A percentile compares a stretch with the other conserved stretches of the same genome.
Evolutionary conservation across 2,888 invertebrate species (phyloP).

Genomic region (Hyposoter dolosus): DNA sequence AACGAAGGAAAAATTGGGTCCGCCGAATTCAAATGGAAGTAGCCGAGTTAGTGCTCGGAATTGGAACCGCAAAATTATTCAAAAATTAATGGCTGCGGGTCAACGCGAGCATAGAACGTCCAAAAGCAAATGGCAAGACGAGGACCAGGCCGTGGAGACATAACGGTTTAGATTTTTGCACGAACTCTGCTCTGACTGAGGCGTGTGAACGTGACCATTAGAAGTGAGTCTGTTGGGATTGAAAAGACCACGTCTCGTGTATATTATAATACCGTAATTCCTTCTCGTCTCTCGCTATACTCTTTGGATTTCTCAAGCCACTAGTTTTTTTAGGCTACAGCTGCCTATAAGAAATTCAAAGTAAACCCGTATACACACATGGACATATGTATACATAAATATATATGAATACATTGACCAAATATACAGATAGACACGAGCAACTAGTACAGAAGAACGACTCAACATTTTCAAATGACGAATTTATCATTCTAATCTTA

Average conservation of each 20-base stretch:
- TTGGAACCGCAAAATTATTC: constrained; percentile 53
- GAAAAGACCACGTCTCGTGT: constrained; percentile 51
- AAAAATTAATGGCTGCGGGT: constrained; percentile 50
- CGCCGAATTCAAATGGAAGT: constrained; percentile 14
- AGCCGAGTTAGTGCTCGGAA: neutral
- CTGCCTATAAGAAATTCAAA: constrained; percentile 40
- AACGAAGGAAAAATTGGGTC: neutral
- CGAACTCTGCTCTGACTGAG: constrained; percentile 41
- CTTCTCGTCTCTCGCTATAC: constrained; percentile 10
- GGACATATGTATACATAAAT: neutral
- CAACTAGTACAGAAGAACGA: constrained; percentile 3
- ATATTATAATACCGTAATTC: constrained; percentile 63
- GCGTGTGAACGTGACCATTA: constrained; percentile 67
- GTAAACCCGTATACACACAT: neutral
- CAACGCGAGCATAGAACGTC: constrained; percentile 27
- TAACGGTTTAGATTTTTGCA: constrained; percentile 64
- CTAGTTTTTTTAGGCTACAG: constrained; percentile 30
- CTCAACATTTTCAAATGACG: constrained; percentile 42
- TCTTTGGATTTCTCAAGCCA: constrained; percentile 34
- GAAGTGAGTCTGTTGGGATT: constrained; percentile 42
- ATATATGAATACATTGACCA: neutral
- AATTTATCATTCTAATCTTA: constrained; percentile 55
- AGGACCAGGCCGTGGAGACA: constrained; percentile 6
- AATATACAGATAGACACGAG: neutral
- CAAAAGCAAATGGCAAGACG: constrained; percentile 12